These are phyloP conservation scores for Brachymystax lenok DNA, from an alignment of 2,797 vertebrate species.

Conservation along the genomic window DNA sequence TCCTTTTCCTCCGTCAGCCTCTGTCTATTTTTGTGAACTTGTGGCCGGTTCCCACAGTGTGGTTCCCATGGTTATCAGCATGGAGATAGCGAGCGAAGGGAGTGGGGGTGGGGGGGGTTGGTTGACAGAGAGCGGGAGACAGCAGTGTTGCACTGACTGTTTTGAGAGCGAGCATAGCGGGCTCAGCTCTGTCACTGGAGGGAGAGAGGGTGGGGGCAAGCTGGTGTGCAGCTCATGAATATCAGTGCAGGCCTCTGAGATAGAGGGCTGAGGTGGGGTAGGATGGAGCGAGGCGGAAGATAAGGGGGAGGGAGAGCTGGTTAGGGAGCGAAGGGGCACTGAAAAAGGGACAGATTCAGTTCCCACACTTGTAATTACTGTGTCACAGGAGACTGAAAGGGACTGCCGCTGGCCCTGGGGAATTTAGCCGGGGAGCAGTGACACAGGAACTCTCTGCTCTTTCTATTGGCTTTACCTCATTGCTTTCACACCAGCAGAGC, in stretches of 20 bases:
- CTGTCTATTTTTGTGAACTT: conserved; percentile 82
- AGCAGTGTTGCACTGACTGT: conserved; percentile 67
- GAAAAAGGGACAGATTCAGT: conserved; percentile 71
- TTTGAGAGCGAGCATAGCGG: conserved; percentile 69
- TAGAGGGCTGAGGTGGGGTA: conserved; percentile 44
- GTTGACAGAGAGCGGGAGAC: conserved; percentile 76
- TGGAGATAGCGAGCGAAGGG: conserved; percentile 73
- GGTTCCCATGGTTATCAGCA: conserved; percentile 84
- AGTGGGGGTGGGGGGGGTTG: conserved; percentile 32
- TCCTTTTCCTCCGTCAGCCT: conserved; percentile 73
- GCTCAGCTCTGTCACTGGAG: conserved; percentile 58
- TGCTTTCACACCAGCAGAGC: conserved; percentile 62
- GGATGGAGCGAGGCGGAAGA: conserved; percentile 24
- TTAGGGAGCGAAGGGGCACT: conserved; percentile 49
- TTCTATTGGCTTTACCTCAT: conserved; percentile 63
- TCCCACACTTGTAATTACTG: conserved; percentile 89
- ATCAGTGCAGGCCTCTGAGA: conserved; percentile 33
- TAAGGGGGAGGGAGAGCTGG: conserved; percentile 43
- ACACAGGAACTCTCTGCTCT: conserved; percentile 73
- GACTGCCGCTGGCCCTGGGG: conserved; percentile 76
- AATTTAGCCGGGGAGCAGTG: conserved; percentile 72
- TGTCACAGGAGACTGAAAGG: conserved; percentile 87
- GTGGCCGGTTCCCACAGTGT: conserved; percentile 81
- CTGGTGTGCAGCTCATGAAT: conserved; percentile 45
- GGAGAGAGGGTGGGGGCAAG: conserved; percentile 43